These are phyloP conservation scores for Manis pentadactyla DNA, from an alignment of 2,797 vertebrate genomes.

Conservation along the genomic window DNA sequence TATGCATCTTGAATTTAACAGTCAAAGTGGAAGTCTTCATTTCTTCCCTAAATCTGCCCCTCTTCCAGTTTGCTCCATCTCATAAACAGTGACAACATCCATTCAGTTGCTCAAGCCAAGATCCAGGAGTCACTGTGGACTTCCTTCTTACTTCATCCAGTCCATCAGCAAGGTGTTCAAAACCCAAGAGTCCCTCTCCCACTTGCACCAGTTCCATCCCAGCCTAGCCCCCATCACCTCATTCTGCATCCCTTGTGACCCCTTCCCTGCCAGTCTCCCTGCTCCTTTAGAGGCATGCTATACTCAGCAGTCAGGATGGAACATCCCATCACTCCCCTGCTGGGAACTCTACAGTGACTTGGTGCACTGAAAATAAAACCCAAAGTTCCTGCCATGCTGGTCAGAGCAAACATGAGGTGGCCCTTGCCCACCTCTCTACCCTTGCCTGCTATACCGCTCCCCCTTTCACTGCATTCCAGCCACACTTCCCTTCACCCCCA, in stretches of 20 bases:
- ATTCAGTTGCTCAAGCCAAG: background rate
- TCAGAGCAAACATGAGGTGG: background rate
- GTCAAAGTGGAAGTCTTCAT: background rate
- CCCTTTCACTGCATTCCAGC: background rate
- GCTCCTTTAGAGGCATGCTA: background rate
- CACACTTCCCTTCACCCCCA: background rate
- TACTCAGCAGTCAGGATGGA: background rate
- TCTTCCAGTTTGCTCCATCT: background rate
- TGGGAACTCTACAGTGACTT: background rate
- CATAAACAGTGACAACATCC: background rate
- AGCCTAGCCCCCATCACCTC: background rate
- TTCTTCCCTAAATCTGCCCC: background rate
- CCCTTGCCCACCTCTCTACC: background rate
- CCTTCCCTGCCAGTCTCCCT: background rate
- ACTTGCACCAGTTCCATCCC: fast-evolving
- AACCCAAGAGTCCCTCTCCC: fast-evolving
- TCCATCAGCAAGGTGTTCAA: background rate
- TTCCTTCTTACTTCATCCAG: background rate
- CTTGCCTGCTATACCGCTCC: background rate
- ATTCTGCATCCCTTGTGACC: fast-evolving
- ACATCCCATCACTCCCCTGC: fast-evolving
- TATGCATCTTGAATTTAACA: background rate
- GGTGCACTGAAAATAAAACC: background rate
- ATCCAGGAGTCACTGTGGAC: background rate
- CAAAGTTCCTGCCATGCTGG: background rate